A percentile compares a stretch with the other conserved stretches of the same genome.
phyloP scores from a whole-genome alignment of 2,113 vertebrate species.

The Peromyscus maniculatus region DNA sequence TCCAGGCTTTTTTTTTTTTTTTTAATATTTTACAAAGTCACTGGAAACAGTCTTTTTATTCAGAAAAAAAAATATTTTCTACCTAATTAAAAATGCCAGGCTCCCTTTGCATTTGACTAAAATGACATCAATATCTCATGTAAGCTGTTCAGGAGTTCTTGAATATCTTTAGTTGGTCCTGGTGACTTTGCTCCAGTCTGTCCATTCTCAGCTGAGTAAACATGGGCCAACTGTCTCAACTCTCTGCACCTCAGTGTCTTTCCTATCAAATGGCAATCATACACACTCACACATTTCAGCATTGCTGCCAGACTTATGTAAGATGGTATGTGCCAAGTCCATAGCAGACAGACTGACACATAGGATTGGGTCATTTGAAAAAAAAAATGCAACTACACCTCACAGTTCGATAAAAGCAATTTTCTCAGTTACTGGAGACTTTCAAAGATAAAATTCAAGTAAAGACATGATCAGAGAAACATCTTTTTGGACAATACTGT shows the following conservation, averaged over 20 bases:
- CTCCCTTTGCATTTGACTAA: slow-evolving; percentile 11
- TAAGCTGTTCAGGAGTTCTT: background rate
- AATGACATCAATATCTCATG: background rate
- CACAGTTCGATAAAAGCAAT: background rate
- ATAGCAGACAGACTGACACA: background rate
- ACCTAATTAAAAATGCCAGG: background rate
- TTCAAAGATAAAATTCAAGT: background rate
- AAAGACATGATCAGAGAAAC: slow-evolving; percentile 3
- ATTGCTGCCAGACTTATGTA: background rate
- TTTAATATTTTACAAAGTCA: slow-evolving; percentile 24
- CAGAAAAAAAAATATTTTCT: background rate
- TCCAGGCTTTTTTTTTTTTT: background rate
- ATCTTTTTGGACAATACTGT: background rate
- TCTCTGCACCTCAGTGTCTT: background rate
- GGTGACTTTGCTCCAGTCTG: background rate
- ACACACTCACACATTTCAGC: background rate
- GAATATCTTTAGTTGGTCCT: background rate
- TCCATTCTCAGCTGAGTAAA: background rate
- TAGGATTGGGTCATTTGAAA: background rate
- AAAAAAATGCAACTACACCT: background rate
- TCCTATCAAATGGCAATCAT: background rate
- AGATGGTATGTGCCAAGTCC: background rate
- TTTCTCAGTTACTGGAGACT: background rate
- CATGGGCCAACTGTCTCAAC: background rate
- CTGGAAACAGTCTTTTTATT: background rate